Conservation (phyloP, 2,113 vertebrate species). For the Saccopteryx leptura region DNA sequence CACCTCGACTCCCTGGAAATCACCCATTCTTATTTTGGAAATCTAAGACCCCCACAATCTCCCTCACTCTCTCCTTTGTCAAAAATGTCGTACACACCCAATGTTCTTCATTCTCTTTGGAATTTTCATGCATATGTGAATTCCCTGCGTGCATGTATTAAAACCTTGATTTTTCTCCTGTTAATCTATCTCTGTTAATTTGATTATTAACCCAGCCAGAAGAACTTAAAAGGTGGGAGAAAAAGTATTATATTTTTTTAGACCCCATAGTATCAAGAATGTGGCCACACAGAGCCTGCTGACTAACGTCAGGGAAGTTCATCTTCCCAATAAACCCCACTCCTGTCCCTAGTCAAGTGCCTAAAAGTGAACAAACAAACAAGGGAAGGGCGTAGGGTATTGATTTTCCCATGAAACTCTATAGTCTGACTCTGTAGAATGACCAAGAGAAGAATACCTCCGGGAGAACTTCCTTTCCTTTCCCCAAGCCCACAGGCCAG, state of each 20-base stretch:
- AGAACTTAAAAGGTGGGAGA: not conserved
- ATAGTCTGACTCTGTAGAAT: not conserved
- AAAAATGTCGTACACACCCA: not conserved
- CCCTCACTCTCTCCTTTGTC: not conserved
- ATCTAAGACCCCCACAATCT: not conserved
- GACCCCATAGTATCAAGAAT: not conserved
- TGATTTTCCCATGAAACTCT: not conserved
- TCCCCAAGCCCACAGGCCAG: not conserved
- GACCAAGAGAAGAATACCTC: not conserved
- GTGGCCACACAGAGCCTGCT: not conserved
- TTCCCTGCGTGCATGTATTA: not conserved
- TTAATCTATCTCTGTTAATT: not conserved
- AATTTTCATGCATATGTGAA: not conserved
- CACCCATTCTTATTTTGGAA: not conserved
- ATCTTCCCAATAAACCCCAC: not conserved
- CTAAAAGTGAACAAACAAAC: not conserved
- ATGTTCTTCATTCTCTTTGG: not conserved
- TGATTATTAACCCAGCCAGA: not conserved
- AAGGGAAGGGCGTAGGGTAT: not conserved
- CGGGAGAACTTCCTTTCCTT: not conserved
- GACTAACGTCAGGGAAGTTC: not conserved
- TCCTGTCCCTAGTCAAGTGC: not conserved
- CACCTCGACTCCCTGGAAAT: not conserved
- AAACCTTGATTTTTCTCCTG: not conserved
- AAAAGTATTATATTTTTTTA: not conserved